phyloP scores from a whole-genome alignment of 1,140 invertebrate genomes.

The Chionoecetes opilio region DNA sequence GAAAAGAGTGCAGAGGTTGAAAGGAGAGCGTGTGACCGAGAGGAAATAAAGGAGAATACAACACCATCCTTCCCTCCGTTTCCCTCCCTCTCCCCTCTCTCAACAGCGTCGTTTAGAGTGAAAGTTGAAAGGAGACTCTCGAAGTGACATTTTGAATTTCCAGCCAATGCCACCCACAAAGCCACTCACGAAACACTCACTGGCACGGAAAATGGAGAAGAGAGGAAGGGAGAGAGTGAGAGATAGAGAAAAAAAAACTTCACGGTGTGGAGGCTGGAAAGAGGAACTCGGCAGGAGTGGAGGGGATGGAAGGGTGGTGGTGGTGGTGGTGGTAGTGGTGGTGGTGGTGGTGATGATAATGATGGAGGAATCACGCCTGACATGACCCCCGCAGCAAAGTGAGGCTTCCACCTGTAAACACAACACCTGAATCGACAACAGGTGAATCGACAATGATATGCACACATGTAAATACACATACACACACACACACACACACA shows the following conservation, averaged over 20 bases:
- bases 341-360: constrained; percentile 32
- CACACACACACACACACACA: constrained; percentile 55
- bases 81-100: background rate
- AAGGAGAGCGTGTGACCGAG: too few species aligned
- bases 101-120: background rate
- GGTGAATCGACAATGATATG: background rate
- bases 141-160: constrained; percentile 43
- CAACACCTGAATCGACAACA: background rate
- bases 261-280: too few species aligned
- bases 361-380: constrained; percentile 54
- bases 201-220: background rate
- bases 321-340: background rate
- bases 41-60: background rate
- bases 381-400: constrained; percentile 13
- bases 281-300: constrained; percentile 42
- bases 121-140: background rate
- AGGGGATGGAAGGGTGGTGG: background rate
- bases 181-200: background rate
- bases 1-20: too few species aligned
- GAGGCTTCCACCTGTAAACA: constrained; percentile 24
- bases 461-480: constrained; percentile 2
- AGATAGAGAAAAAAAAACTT: background rate
- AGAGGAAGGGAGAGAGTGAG: constrained; percentile 15
- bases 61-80: background rate
- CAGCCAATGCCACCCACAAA: background rate